A percentile compares a stretch with the other conserved stretches of the same genome.
These are phyloP conservation scores for Dipus sagitta DNA, from an alignment of 2,797 vertebrate genomes.

Conservation along the genomic window DNA sequence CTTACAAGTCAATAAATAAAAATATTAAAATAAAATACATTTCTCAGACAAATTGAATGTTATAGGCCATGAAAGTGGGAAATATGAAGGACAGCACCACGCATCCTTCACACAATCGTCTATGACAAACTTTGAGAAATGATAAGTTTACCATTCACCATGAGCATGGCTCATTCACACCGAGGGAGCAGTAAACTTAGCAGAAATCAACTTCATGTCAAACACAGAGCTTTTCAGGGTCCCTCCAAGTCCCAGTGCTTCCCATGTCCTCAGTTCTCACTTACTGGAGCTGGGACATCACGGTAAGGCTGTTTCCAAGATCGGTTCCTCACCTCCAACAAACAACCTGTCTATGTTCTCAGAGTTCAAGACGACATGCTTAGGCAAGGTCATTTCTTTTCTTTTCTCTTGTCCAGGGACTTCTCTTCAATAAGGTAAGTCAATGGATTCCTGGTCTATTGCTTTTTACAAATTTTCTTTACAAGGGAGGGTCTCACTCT, in stretches of 20 bases:
- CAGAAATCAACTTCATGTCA: not conserved
- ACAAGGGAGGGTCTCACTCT: too few relatives aligned
- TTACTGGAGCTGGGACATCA: not conserved
- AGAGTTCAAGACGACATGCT: not conserved
- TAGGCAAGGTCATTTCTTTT: not conserved
- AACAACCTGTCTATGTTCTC: not conserved
- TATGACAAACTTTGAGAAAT: not conserved
- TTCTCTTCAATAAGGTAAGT: not conserved
- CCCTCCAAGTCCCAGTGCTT: not conserved
- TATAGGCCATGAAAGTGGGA: not conserved
- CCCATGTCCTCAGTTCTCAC: not conserved
- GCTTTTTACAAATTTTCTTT: not conserved
- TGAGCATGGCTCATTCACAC: not conserved
- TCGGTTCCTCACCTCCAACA: not conserved
- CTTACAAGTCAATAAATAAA: too few relatives aligned
- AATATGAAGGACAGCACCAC: not conserved
- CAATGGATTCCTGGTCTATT: not conserved
- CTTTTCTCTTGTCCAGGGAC: not conserved
- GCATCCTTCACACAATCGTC: not conserved
- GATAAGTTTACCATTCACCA: not conserved
- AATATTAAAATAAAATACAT: too few relatives aligned
- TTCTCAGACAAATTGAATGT: not conserved
- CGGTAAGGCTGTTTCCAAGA: not conserved
- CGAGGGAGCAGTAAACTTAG: not conserved
- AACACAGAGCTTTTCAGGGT: not conserved